Base-by-base conservation (phyloP, 2,797 vertebrate genomes). In the Muscicapa comitata region DNA sequence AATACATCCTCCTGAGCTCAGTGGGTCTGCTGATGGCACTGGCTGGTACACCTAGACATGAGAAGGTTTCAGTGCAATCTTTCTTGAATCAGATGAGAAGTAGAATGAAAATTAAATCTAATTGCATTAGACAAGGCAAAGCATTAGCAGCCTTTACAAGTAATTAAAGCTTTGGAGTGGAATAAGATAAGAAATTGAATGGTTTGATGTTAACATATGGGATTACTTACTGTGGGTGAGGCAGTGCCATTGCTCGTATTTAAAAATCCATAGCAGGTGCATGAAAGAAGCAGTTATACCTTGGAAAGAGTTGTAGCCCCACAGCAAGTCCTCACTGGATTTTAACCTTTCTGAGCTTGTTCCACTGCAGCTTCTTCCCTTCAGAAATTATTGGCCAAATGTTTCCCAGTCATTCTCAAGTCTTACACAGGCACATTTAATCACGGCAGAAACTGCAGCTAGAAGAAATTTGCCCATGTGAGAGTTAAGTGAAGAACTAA, bases 71-170 rank as follows among this genome's bases (percentile, higher is more conserved):
- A 79, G 0, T 31, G 42, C 48, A 70, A 17, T 77, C 63, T 81
- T 58, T 90, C 75, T 71, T 67, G 72, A 87, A 70, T 82, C 55
- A 59, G 35, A 59, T 53, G 37, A 77, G 86, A 75, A 78, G 47
- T 5, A 62, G 61, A 77, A 68, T 68, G 58, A 68, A 90, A 86
- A 95, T 88, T 45, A 88, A 90, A 90, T 81, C 73, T 90, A 90
- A 83, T 88, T 84, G 37, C 54, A 40, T 80, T 78, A 78, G 48
- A 58, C 48, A 42, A 94, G 47, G 59, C 42, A 71, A 82, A 89
- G 87, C 57, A 35, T 89, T 92, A 75, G 54, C 54, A 91, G 65
- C 61, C 51, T 91, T 91, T 95, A 79, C 83, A 93, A 72, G 90
- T 70, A 90, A 90, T 87, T 93, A 93, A 89, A 91, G 82, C 71